Evolutionary conservation across 2,113 vertebrate species (phyloP).

Genomic region (Lagenorhynchus albirostris): DNA sequence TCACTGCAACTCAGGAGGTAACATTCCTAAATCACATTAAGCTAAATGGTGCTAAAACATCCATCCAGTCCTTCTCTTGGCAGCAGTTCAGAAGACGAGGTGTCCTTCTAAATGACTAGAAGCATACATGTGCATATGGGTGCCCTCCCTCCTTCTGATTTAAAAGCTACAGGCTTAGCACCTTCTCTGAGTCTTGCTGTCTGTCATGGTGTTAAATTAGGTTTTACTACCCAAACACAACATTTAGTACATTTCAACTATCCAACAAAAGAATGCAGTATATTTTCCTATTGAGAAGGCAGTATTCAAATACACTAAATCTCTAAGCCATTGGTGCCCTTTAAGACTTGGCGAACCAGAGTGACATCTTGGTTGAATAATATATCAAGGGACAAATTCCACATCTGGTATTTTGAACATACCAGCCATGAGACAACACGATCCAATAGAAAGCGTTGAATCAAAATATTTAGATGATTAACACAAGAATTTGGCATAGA

Average conservation of each 20-base stretch:
- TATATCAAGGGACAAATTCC: conserved; percentile 25
- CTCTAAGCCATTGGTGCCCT: neutral
- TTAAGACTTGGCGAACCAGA: conserved; percentile 40
- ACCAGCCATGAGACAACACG: neutral
- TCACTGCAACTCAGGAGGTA: neutral
- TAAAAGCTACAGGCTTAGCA: neutral
- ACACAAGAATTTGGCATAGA: conserved; percentile 27
- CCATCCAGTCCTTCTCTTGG: neutral
- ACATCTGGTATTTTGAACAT: conserved; percentile 44
- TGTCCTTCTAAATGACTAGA: neutral
- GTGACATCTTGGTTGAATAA: conserved; percentile 45
- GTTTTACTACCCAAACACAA: conserved; percentile 1
- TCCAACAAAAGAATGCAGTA: neutral
- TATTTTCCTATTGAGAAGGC: conserved; percentile 21
- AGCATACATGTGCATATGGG: neutral
- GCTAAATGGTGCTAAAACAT: neutral
- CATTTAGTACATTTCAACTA: neutral
- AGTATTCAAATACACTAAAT: conserved; percentile 7
- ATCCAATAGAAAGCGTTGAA: neutral
- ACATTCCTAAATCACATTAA: neutral
- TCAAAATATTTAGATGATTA: conserved; percentile 55
- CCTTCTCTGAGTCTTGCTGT: neutral
- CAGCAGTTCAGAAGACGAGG: neutral
- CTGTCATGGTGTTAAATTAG: neutral
- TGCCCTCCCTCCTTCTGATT: neutral